These are phyloP conservation scores for Motacilla alba DNA, from an alignment of 2,113 vertebrate genomes.

Conservation along the genomic window DNA sequence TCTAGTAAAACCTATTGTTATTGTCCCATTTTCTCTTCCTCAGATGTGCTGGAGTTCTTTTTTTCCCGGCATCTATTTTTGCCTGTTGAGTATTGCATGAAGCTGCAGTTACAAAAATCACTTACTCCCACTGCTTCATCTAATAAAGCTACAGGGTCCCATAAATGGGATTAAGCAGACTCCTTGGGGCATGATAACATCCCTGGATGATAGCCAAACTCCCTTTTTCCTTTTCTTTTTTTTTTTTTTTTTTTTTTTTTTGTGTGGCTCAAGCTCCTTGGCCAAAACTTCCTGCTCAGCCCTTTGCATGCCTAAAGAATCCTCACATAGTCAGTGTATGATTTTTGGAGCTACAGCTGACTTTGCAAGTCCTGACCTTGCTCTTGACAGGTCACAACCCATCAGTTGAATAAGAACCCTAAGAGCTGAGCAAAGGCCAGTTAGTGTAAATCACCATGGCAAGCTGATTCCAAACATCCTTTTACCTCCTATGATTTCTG, in stretches of 20 bases:
- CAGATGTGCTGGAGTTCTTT: background rate
- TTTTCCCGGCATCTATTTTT: background rate
- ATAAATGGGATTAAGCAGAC: conserved; percentile 4
- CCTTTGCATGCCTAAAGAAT: no score
- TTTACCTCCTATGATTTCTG: conserved; percentile 8
- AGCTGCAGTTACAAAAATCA: background rate
- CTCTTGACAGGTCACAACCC: conserved; percentile 34
- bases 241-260: background rate
- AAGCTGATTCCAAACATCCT: conserved; percentile 20
- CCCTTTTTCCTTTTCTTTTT: background rate
- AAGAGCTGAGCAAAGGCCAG: background rate
- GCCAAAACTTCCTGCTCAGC: background rate
- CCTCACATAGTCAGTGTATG: background rate
- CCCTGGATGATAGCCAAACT: background rate
- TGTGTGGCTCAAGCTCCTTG: background rate
- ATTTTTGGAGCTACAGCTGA: background rate
- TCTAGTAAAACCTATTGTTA: background rate
- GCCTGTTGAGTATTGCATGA: background rate
- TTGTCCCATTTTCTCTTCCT: background rate
- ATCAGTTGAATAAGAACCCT: background rate
- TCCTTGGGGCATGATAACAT: background rate
- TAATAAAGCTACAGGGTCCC: conserved; percentile 2
- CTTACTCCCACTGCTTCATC: background rate
- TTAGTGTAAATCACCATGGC: conserved; percentile 40
- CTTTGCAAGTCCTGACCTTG: background rate